A percentile compares a stretch with the other conserved stretches of the same genome.
These are phyloP conservation scores for Oryzaephilus surinamensis DNA, from an alignment of 1,140 invertebrate species.

Conservation along the genomic window DNA sequence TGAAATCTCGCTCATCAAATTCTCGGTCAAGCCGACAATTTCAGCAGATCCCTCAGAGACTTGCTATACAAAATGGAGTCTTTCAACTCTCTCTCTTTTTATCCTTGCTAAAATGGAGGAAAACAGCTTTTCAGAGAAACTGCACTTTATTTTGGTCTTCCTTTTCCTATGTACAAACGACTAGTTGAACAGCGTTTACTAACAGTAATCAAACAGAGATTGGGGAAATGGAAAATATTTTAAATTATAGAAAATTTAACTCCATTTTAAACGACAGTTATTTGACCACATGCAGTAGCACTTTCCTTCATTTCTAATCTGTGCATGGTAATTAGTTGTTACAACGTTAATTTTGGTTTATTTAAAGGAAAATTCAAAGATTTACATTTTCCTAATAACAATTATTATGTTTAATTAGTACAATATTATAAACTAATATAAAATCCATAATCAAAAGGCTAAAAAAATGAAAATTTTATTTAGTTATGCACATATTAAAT, in stretches of 20 bases:
- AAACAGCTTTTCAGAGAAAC: slow-evolving; percentile 8
- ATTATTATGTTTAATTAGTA: too few relatives aligned
- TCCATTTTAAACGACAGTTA: too few relatives aligned
- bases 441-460: too few relatives aligned
- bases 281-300: not conserved
- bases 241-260: too few relatives aligned
- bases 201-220: slow-evolving; percentile 3
- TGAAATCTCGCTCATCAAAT: slow-evolving; percentile 17
- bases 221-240: not conserved
- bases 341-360: too few relatives aligned
- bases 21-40: slow-evolving; percentile 16
- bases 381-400: too few relatives aligned
- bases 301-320: slow-evolving; percentile 2
- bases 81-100: slow-evolving; percentile 1
- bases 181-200: slow-evolving; percentile 8
- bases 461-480: too few relatives aligned
- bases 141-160: slow-evolving; percentile 7
- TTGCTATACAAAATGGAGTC: not conserved
- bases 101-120: too few relatives aligned
- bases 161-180: slow-evolving; percentile 9
- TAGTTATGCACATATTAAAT: too few relatives aligned
- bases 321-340: slow-evolving; percentile 6
- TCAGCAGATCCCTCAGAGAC: slow-evolving; percentile 11
- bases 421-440: too few relatives aligned
- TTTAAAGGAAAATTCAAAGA: too few relatives aligned